phyloP scores from a whole-genome alignment of 2,888 invertebrate species.

The Amphiduros pacificus region DNA sequence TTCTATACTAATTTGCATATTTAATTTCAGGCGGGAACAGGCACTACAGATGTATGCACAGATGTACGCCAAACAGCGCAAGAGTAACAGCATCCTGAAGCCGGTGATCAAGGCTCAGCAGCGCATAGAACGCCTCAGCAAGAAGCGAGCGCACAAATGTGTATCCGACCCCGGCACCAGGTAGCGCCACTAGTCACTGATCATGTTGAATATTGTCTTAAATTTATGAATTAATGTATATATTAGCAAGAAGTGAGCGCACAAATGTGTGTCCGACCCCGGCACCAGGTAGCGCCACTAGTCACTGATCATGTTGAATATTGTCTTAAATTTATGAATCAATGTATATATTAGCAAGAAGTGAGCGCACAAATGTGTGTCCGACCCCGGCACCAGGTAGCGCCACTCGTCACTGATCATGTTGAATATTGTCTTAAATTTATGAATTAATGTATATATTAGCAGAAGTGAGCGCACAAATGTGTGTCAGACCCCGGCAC shows the following conservation, averaged over 20 bases:
- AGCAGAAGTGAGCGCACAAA: constrained; percentile 50
- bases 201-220: background rate
- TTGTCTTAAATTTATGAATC: background rate
- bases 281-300: constrained; percentile 40
- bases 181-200: constrained; percentile 25
- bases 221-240: background rate
- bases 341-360: constrained; percentile 39
- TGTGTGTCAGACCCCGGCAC: constrained; percentile 50
- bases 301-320: background rate
- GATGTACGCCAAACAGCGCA: constrained; percentile 40
- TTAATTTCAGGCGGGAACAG: constrained; percentile 64
- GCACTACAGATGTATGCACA: constrained; percentile 55
- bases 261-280: constrained; percentile 51
- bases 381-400: constrained; percentile 52
- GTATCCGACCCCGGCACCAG: constrained; percentile 52
- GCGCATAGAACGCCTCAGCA: constrained; percentile 54
- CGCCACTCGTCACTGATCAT: background rate
- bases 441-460: background rate
- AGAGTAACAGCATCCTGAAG: constrained; percentile 65
- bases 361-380: constrained; percentile 49
- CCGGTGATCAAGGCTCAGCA: constrained; percentile 66
- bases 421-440: background rate
- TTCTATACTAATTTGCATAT: no score
- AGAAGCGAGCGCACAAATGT: constrained; percentile 53
- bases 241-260: constrained; percentile 48